Evolutionary conservation across 1,140 invertebrate species (phyloP).

Genomic region (Halyomorpha halys): DNA sequence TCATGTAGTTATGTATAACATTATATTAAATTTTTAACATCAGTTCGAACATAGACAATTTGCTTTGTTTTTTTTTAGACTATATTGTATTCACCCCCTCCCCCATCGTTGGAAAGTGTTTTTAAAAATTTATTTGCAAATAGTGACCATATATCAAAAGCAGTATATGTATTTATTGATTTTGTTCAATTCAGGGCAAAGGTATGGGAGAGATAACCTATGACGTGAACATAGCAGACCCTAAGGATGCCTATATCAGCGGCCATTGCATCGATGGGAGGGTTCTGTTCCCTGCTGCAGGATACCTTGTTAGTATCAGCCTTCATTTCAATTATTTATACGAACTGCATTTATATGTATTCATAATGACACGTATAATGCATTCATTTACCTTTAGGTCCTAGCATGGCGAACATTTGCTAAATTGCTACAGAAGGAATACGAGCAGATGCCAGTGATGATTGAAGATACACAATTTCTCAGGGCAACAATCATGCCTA

Average conservation of each 20-base stretch:
- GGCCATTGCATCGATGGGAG: slow-evolving; percentile 94
- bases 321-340: too few relatives aligned
- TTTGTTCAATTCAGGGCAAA: neutral
- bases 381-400: slow-evolving; percentile 40
- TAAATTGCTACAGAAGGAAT: slow-evolving; percentile 63
- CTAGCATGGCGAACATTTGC: slow-evolving; percentile 89
- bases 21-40: too few relatives aligned
- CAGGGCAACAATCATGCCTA: slow-evolving; percentile 82
- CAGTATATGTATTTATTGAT: neutral
- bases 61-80: too few relatives aligned
- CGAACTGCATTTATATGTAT: too few relatives aligned
- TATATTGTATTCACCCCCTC: too few relatives aligned
- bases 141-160: too few relatives aligned
- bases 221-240: slow-evolving; percentile 64
- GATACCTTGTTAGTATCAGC: slow-evolving; percentile 59
- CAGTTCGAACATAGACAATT: too few relatives aligned
- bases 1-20: too few relatives aligned
- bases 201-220: slow-evolving; percentile 57
- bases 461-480: slow-evolving; percentile 82
- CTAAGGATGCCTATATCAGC: slow-evolving; percentile 62
- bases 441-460: slow-evolving; percentile 68
- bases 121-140: too few relatives aligned
- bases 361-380: too few relatives aligned
- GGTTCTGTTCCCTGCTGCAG: slow-evolving; percentile 89
- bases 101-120: too few relatives aligned